Conservation (phyloP, 2,113 vertebrate genomes). For the Columbina picui region DNA sequence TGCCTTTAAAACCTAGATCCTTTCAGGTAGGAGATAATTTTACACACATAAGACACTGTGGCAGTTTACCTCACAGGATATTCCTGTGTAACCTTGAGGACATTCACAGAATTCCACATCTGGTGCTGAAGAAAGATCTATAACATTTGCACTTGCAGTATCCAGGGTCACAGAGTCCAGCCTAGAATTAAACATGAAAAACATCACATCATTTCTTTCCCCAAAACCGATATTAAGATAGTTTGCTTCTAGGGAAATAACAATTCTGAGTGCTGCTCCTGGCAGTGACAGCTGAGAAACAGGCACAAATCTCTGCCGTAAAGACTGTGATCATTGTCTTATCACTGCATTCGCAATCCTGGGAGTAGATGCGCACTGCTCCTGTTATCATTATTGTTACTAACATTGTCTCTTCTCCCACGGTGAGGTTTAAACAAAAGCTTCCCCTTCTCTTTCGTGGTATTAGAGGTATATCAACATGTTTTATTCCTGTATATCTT, state of each 20-base stretch:
- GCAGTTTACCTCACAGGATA: constrained; percentile 91
- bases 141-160: constrained; percentile 73
- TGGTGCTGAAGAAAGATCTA: constrained; percentile 69
- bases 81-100: constrained; percentile 89
- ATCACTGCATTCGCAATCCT: not conserved
- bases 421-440: not conserved
- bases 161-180: constrained; percentile 85
- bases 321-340: not conserved
- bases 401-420: not conserved
- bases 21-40: not conserved
- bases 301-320: not conserved
- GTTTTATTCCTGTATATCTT: not conserved
- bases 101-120: constrained; percentile 92
- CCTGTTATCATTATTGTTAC: not conserved
- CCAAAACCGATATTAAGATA: not conserved
- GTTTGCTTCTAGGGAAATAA: not conserved
- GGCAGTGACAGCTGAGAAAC: not conserved
- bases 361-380: not conserved
- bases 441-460: not conserved
- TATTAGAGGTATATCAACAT: not conserved
- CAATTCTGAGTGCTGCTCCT: not conserved
- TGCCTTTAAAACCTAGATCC: not conserved
- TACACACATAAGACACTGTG: not conserved
- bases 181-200: constrained; percentile 69
- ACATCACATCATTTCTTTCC: not conserved